Evolutionary conservation across 2,113 vertebrate genomes (phyloP).

Genomic region (Prionailurus bengalensis): DNA sequence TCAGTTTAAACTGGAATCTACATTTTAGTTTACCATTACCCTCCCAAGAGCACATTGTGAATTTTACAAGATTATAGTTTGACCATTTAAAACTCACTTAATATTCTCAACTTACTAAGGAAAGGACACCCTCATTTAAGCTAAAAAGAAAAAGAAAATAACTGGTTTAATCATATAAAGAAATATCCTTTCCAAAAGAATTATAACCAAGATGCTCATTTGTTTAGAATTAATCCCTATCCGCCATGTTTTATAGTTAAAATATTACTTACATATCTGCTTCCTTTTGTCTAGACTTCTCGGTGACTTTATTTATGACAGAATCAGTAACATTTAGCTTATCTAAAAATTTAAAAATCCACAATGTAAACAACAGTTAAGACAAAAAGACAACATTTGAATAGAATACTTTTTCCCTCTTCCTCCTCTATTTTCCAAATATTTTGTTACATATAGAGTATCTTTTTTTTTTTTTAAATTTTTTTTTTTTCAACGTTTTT

Average conservation of each 20-base stretch:
- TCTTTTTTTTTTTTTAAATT: neutral
- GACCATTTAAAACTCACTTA: neutral
- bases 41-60: neutral
- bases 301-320: conserved; percentile 90
- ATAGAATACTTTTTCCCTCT: neutral
- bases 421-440: neutral
- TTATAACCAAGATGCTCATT: neutral
- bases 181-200: conserved; percentile 1
- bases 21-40: neutral
- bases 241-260: neutral
- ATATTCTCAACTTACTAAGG: conserved; percentile 30
- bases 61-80: neutral
- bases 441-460: neutral
- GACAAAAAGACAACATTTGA: neutral
- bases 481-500: too few species aligned
- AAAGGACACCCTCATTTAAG: neutral
- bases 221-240: neutral
- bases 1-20: neutral
- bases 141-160: neutral
- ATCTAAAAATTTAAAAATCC: conserved; percentile 83
- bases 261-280: conserved; percentile 89
- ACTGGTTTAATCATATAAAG: neutral
- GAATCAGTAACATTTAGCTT: conserved; percentile 90
- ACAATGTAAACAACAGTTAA: conserved; percentile 54
- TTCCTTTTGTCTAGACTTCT: conserved; percentile 90